These are phyloP conservation scores for Aporrectodea caliginosa DNA, from an alignment of 1,140 invertebrate genomes.

Conservation along the genomic window DNA sequence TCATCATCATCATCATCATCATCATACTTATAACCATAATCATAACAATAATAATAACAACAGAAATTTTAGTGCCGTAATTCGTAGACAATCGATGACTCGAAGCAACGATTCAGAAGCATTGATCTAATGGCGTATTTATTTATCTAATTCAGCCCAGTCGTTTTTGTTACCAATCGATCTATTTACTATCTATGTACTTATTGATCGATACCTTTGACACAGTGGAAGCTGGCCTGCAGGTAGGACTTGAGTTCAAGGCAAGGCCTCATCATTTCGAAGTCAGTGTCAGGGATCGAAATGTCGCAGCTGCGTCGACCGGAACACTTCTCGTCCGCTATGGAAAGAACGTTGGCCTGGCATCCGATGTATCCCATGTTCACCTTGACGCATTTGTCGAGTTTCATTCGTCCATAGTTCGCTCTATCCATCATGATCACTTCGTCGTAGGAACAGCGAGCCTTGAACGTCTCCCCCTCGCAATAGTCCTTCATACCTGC, in stretches of 20 bases:
- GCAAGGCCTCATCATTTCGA: conserved; percentile 23
- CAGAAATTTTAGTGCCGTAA: too few relatives aligned
- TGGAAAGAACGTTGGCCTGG: conserved; percentile 17
- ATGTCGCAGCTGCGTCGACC: conserved; percentile 26
- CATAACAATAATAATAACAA: too few relatives aligned
- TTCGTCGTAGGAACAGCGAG: conserved; percentile 19
- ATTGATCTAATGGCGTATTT: too few relatives aligned
- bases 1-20: too few relatives aligned
- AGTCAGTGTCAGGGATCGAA: conserved; percentile 28
- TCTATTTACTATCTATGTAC: too few relatives aligned
- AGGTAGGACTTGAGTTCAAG: conserved; percentile 32
- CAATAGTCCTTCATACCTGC: conserved; percentile 33
- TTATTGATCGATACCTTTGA: too few relatives aligned
- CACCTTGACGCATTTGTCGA: conserved; percentile 21
- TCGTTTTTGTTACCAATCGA: too few relatives aligned
- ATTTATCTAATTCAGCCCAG: too few relatives aligned
- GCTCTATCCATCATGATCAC: conserved; percentile 26
- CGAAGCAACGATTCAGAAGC: too few relatives aligned
- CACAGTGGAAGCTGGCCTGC: conserved; percentile 20
- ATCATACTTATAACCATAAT: too few relatives aligned
- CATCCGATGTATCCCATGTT: conserved; percentile 32
- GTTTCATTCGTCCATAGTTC: conserved; percentile 26
- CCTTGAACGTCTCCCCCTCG: conserved; percentile 27
- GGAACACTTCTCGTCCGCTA: conserved; percentile 30
- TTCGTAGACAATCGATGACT: too few relatives aligned